Conservation (phyloP, 2,888 invertebrate genomes). For the Entomobrya multifasciata region DNA sequence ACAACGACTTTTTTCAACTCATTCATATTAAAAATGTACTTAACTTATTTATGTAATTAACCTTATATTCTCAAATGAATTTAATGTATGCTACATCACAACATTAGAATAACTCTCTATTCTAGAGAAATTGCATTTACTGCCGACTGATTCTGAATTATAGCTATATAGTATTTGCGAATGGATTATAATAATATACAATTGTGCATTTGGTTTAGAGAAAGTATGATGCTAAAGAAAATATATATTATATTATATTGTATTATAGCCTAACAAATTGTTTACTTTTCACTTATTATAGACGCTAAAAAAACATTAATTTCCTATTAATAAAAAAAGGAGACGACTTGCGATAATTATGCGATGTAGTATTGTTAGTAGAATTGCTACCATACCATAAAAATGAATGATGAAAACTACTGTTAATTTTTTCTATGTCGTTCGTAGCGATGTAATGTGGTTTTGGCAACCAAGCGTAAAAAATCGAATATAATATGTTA, state of each 20-base stretch:
- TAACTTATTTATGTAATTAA: constrained; percentile 52
- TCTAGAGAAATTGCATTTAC: constrained; percentile 61
- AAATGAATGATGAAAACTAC: neutral
- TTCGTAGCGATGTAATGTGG: constrained; percentile 2
- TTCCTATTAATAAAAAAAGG: neutral
- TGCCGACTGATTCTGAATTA: constrained; percentile 62
- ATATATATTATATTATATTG: too few species aligned
- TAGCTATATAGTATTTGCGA: neutral
- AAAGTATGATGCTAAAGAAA: neutral
- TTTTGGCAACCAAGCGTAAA: neutral
- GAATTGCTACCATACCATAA: neutral
- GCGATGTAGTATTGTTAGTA: constrained; percentile 16
- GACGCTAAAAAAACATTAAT: constrained; percentile 28
- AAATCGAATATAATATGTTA: neutral
- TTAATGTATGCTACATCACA: neutral
- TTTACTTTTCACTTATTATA: neutral
- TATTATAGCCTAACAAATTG: neutral
- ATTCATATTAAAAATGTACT: neutral
- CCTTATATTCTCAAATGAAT: constrained; percentile 20
- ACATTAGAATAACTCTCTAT: constrained; percentile 19
- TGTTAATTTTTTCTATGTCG: neutral
- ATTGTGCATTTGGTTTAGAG: neutral
- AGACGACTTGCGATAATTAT: neutral
- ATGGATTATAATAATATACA: constrained; percentile 8
- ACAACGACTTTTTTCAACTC: constrained; percentile 54